These are phyloP conservation scores for Prionchulus punctatus DNA, from an alignment of 2,888 invertebrate genomes.

Conservation along the genomic window DNA sequence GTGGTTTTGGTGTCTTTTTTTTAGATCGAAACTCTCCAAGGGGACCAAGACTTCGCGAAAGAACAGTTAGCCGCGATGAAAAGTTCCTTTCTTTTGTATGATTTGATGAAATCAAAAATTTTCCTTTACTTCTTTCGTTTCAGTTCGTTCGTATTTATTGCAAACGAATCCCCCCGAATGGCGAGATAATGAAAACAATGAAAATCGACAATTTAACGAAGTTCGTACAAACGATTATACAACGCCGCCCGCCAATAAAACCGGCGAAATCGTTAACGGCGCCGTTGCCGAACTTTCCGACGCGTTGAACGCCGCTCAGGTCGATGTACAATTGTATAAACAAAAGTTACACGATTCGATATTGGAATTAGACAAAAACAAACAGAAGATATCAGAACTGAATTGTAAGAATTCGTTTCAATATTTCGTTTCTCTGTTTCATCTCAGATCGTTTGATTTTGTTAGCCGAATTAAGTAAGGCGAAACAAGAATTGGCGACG, in stretches of 20 bases:
- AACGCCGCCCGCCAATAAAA: too few relatives aligned
- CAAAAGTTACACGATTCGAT: neutral
- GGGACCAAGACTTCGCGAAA: slow-evolving; percentile 37
- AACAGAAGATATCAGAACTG: neutral
- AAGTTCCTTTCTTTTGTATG: slow-evolving; percentile 21
- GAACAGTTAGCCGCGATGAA: slow-evolving; percentile 39
- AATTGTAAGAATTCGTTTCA: too few relatives aligned
- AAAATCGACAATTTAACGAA: neutral
- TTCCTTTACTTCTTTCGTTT: neutral
- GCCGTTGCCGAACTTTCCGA: neutral
- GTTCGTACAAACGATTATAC: too few relatives aligned
- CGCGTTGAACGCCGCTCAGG: neutral
- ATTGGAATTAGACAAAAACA: neutral
- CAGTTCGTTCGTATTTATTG: neutral
- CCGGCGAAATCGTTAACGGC: too few relatives aligned
- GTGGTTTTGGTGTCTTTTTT: slow-evolving; percentile 14
- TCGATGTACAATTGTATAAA: neutral
- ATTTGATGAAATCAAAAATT: slow-evolving; percentile 1
- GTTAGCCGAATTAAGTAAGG: neutral
- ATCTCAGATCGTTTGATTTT: too few relatives aligned
- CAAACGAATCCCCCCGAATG: neutral
- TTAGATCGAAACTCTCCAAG: slow-evolving; percentile 37
- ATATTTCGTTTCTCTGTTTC: too few relatives aligned
- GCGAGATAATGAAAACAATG: neutral
- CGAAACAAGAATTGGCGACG: neutral